phyloP scores from a whole-genome alignment of 2,797 vertebrate genomes.

The Helostoma temminkii region DNA sequence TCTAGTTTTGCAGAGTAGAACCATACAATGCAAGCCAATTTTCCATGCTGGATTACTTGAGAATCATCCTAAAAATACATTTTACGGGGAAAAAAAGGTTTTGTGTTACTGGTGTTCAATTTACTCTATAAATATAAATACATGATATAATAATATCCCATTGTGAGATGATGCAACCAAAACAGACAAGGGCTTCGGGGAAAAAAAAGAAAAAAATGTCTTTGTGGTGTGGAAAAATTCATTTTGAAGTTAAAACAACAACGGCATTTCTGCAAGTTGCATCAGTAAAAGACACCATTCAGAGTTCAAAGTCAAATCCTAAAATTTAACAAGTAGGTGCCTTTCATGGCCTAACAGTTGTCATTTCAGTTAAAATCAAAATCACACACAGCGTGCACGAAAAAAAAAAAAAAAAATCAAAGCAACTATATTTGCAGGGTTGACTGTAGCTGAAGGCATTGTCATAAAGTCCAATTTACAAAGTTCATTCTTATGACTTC shows the following conservation, averaged over 20 bases:
- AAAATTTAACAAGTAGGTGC: slow-evolving; percentile 66
- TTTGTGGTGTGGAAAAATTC: slow-evolving; percentile 55
- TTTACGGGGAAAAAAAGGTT: neutral
- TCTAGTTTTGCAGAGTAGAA: neutral
- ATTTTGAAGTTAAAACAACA: slow-evolving; percentile 67
- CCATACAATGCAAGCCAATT: too few relatives aligned
- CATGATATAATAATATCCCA: slow-evolving; percentile 17
- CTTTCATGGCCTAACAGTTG: slow-evolving; percentile 69
- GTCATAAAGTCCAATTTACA: slow-evolving; percentile 36
- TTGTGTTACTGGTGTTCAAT: slow-evolving; percentile 7
- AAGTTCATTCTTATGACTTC: slow-evolving; percentile 36
- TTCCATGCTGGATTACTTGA: too few relatives aligned
- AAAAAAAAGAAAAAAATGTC: slow-evolving; percentile 3
- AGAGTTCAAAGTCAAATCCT: slow-evolving; percentile 67
- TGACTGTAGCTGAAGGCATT: slow-evolving; percentile 26
- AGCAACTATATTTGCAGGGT: slow-evolving; percentile 36
- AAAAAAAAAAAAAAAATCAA: slow-evolving; percentile 25
- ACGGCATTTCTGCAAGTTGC: slow-evolving; percentile 78
- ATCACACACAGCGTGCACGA: slow-evolving; percentile 46
- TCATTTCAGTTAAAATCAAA: slow-evolving; percentile 67
- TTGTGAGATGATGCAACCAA: slow-evolving; percentile 60
- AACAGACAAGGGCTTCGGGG: slow-evolving; percentile 32
- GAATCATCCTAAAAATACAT: neutral
- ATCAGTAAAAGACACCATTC: slow-evolving; percentile 71
- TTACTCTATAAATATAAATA: slow-evolving; percentile 24